Evolutionary conservation across 2,113 vertebrate species (phyloP), one percentile per base, ranked within the genome.

Genomic region (Sminthopsis crassicaudata): DNA sequence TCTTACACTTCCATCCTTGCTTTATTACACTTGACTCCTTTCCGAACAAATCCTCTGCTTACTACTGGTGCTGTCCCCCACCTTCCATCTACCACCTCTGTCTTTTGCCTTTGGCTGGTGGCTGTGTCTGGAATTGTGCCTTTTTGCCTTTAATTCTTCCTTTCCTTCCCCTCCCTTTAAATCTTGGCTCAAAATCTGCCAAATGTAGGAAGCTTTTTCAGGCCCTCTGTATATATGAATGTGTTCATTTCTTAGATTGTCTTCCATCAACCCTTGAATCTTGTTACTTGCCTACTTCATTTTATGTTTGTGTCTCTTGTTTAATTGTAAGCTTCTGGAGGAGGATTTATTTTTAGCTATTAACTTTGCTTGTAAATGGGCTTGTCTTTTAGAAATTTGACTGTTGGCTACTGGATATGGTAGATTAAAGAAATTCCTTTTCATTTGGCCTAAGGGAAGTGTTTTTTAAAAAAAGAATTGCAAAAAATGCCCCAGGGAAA

Each of bases 401-500:
- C 55, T 95, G 19, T 52, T 97, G 94, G 54, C 7, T 92, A 96
- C 92, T 95, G 94, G 94, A 92, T 96, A 53, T 89, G 5, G 89
- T 92, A 95, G 12, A 25, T 89, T 91, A 60, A 96, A 67, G 76
- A 93, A 93, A 50, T 91, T 92, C 88, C n/a, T 93, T 97, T 96
- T 96, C 25, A 50, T 88, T 96, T 96, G 91, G 30, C 24, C 11
- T 89, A 51, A 11, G 50, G 50, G 10, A 51, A 51, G 94, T n/a
- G 8, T 95, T 36, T 93, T 95, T 92, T 48, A 5, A 48, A 90
- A 89, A 30, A 42, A 94, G 53, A 94, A 92, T 93, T 95, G 92
- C 6, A 92, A 55, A 60, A 95, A 95, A 92, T 89, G 90, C 22
- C 36, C 48, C 52, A 16, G 76, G 60, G 53, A 19, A n/a, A 55